Percentiles rank a stretch among this genome's conserved stretches.
Evolutionary conservation across 2,113 vertebrate species (phyloP).

Genomic region (Lamprotornis superbus): DNA sequence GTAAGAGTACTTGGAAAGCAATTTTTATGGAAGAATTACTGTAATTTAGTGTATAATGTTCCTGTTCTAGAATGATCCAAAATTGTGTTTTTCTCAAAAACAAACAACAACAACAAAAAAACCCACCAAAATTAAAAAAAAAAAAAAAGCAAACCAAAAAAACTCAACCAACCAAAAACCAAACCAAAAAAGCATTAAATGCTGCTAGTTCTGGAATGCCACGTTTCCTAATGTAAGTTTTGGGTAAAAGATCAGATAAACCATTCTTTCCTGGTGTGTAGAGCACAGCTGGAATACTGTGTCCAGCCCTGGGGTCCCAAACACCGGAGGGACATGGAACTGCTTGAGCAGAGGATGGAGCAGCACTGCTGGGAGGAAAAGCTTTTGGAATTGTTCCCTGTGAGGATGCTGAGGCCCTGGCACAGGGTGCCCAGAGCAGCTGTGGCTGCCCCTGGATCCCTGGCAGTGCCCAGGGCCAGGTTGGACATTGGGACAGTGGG

Average conservation of each 20-base stretch:
- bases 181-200: not conserved
- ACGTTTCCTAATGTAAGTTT: not conserved
- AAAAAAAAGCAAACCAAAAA: not conserved
- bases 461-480: not conserved
- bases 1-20: not conserved
- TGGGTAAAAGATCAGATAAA: not conserved
- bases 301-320: not conserved
- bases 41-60: not conserved
- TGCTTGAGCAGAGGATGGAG: not conserved
- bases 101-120: not conserved
- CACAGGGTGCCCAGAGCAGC: not conserved
- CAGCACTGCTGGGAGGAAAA: not conserved
- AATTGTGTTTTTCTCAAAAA: not conserved
- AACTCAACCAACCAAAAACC: not conserved
- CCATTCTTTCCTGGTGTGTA: not conserved
- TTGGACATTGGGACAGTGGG: not conserved
- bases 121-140: not conserved
- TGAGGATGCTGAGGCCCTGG: not conserved
- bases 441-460: not conserved
- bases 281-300: rapidly evolving
- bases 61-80: not conserved
- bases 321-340: rapidly evolving
- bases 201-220: not conserved
- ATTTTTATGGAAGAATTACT: not conserved
- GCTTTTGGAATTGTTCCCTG: not conserved